Base-by-base conservation (phyloP, 2,888 invertebrate genomes). In the Acronicta psi region DNA sequence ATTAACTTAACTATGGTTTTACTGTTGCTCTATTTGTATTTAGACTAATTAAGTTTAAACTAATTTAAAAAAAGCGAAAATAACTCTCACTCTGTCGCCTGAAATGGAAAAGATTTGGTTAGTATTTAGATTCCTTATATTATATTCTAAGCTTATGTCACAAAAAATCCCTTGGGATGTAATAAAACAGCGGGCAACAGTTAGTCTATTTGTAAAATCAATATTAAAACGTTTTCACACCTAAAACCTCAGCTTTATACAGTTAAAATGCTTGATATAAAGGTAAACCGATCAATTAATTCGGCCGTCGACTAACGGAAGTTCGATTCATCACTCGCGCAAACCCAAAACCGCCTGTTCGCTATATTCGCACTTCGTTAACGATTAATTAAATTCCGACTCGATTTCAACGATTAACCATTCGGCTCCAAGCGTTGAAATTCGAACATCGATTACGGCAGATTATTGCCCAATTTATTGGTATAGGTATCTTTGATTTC, bases 311-410 rank as follows among this genome's bases (percentile, higher is more conserved):
- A 5, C 18, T 43, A 43, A 51, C 23, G 31, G 44, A 52, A 41
- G 38, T 58, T 57, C 63, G 52, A 68, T 75, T 64, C 62, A 64
- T 75, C 73, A 66, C 44, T n/a, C 41, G 34, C 17, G 54, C 17
- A 14, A 50, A 16, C 14, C 40, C 23, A 38, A 20, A 52, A 42
- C 38, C 38, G n/a, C 36, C 38, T 42, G 44, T 34, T 55, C 44
- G 31, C 46, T 51, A 42, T 53, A 63, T 66, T 77, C 75, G 58
- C 75, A 66, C 69, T 68, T 67, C 70, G 67, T 65, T 67, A 59
- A 44, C 70, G 55, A 73, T 77, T 79, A 74, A 80, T 82, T 82
- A 75, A 80, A 82, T 79, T 77, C 75, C 52, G 57, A 64, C 64
- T 47, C 61, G 49, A 56, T 67, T 65, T 62, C 56, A 65, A 49